Evolutionary conservation across 2,113 vertebrate species (phyloP).

Genomic region (Telmatochromis sp.): DNA sequence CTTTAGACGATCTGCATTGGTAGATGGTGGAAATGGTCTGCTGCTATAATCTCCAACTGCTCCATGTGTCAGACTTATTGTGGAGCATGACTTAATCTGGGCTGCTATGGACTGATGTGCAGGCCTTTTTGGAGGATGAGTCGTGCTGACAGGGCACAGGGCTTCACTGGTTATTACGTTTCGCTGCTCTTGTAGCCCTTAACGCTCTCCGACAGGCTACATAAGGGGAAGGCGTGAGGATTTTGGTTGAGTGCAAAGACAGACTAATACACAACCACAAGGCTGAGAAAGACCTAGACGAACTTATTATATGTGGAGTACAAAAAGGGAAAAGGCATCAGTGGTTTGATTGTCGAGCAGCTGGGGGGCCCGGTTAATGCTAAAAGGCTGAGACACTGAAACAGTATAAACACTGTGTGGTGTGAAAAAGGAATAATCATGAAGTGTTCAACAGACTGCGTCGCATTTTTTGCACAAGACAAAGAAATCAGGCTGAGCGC

Average conservation of each 20-base stretch:
- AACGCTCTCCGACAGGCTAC: not conserved
- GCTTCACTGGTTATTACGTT: constrained; percentile 10
- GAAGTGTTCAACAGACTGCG: not conserved
- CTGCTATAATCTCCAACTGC: not conserved
- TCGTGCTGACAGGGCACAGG: not conserved
- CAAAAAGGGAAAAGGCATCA: not conserved
- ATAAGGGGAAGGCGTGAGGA: not conserved
- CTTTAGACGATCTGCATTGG: not conserved
- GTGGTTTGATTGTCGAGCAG: not conserved
- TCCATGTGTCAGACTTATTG: not conserved
- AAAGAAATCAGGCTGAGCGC: not conserved
- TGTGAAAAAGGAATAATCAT: not conserved
- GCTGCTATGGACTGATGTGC: not conserved
- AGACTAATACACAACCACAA: not conserved
- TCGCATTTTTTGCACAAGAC: not conserved
- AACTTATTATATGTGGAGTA: not conserved
- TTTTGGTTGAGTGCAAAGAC: not conserved
- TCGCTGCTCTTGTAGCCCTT: not conserved
- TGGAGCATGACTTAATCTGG: constrained; percentile 2
- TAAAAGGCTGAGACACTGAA: not conserved
- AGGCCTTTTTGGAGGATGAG: not conserved
- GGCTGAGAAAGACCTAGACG: not conserved
- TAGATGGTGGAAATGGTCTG: not conserved
- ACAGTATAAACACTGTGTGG: not conserved
- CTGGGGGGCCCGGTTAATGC: not conserved